Conservation (phyloP, 1,140 invertebrate genomes). For the Orchestia grillus region DNA sequence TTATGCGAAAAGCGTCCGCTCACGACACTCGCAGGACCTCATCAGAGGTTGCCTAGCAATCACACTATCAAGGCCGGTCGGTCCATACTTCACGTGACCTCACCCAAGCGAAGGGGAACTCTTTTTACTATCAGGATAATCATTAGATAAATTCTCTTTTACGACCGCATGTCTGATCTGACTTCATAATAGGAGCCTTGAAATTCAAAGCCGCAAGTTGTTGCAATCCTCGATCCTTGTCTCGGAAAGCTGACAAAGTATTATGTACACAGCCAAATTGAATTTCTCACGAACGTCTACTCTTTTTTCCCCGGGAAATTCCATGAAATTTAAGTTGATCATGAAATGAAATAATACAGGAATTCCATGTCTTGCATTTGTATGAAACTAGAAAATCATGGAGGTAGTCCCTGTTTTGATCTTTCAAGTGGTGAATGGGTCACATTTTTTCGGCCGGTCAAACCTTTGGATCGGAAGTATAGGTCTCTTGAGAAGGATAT, state of each 20-base stretch:
- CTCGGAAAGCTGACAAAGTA: too few relatives aligned
- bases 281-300: background rate
- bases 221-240: background rate
- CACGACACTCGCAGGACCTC: background rate
- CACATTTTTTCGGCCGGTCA: background rate
- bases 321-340: background rate
- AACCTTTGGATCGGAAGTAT: too few relatives aligned
- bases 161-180: constrained; percentile 22
- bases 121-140: background rate
- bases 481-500: too few relatives aligned
- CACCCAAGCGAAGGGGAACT: background rate
- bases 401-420: background rate
- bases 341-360: background rate
- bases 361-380: background rate
- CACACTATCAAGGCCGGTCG: background rate
- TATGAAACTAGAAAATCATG: background rate
- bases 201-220: background rate
- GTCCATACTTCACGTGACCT: constrained; percentile 7
- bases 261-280: background rate
- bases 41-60: background rate
- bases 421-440: background rate
- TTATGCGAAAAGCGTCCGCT: too few relatives aligned
- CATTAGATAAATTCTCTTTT: background rate
- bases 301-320: background rate
- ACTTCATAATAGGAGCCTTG: constrained; percentile 1